These are phyloP conservation scores for Aythya baeri DNA, from an alignment of 2,113 vertebrate species.

Conservation along the genomic window DNA sequence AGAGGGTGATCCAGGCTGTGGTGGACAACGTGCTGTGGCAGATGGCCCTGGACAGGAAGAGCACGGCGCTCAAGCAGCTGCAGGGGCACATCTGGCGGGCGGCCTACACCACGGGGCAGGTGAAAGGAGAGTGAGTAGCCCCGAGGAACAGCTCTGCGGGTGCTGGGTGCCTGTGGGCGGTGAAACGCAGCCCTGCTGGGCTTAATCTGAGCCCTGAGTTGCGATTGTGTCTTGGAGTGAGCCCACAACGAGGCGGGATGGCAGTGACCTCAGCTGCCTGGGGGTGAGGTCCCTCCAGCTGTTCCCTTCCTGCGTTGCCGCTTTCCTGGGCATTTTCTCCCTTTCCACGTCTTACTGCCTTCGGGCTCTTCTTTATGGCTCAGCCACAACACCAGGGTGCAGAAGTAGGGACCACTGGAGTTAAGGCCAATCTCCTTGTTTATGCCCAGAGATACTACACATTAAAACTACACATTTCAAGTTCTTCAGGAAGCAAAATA, in stretches of 20 bases:
- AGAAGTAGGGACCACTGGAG: not conserved
- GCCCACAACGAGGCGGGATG: not conserved
- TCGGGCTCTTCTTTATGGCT: not conserved
- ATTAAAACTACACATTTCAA: not conserved
- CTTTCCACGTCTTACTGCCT: not conserved
- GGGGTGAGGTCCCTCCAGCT: not conserved
- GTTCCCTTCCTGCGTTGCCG: not conserved
- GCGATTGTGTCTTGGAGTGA: not conserved
- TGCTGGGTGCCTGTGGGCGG: not conserved
- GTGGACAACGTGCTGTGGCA: conserved; percentile 93
- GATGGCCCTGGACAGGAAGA: conserved; percentile 95
- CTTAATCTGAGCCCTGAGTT: not conserved
- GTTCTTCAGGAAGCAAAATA: not conserved
- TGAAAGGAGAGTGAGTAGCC: conserved; percentile 95
- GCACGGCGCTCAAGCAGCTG: conserved; percentile 93
- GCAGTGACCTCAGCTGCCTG: not conserved
- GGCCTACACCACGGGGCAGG: conserved; percentile 85
- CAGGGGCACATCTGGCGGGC: conserved; percentile 97
- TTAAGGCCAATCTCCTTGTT: not conserved
- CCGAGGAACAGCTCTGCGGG: not conserved
- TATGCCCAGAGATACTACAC: not conserved
- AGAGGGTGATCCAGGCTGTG: conserved; percentile 87
- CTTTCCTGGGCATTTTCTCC: not conserved
- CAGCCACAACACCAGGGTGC: not conserved
- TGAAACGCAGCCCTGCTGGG: not conserved